Evolutionary conservation across 2,113 vertebrate genomes (phyloP).

Genomic region (Oxygymnocypris stewartii): DNA sequence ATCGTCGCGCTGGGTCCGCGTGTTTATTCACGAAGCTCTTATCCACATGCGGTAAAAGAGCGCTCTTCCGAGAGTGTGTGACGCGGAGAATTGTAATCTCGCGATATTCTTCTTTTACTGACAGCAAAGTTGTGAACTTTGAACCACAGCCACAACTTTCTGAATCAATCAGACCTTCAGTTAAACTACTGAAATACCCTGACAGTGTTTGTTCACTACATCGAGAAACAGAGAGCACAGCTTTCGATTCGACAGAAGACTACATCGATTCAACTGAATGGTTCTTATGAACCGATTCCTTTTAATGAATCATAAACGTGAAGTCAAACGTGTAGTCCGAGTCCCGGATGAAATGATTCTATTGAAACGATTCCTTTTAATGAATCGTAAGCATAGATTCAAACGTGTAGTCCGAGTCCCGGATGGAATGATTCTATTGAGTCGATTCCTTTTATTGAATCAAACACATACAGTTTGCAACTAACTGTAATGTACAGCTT

Average conservation of each 20-base stretch:
- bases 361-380: neutral
- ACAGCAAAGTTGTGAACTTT: neutral
- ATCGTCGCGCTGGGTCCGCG: slow-evolving; percentile 48
- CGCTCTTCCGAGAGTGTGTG: neutral
- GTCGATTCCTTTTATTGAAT: neutral
- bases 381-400: neutral
- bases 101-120: neutral
- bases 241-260: neutral
- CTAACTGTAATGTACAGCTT: neutral
- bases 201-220: too few relatives aligned
- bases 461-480: neutral
- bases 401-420: neutral
- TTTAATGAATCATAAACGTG: neutral
- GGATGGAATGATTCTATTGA: neutral
- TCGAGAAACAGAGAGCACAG: neutral
- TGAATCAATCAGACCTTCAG: neutral
- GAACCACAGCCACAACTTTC: neutral
- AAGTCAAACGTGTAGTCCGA: neutral
- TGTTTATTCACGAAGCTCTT: neutral
- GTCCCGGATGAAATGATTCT: neutral
- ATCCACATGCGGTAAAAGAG: neutral
- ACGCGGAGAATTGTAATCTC: neutral
- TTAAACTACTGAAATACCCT: too few relatives aligned
- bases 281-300: neutral
- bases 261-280: neutral